A percentile compares a stretch with the other conserved stretches of the same genome.
phyloP scores from a whole-genome alignment of 1,140 invertebrate genomes.

The Ephestia elutella region DNA sequence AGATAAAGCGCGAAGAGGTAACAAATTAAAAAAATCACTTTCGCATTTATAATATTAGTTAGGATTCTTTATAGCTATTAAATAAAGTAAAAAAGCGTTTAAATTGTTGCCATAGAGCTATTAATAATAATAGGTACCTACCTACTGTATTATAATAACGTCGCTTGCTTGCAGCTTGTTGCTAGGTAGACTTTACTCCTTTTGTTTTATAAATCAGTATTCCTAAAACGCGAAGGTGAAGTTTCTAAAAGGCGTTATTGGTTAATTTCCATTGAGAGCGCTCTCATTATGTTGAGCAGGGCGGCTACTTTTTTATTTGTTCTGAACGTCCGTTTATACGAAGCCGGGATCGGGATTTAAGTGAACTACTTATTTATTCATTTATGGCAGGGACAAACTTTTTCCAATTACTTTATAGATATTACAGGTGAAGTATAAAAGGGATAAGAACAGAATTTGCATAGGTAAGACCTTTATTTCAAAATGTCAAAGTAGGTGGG shows the following conservation, averaged over 20 bases:
- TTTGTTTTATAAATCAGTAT: not conserved
- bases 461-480: constrained; percentile 6
- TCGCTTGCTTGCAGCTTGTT: too few relatives aligned
- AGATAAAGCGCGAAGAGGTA: too few relatives aligned
- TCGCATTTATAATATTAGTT: too few relatives aligned
- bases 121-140: too few relatives aligned
- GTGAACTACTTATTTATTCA: constrained; percentile 2
- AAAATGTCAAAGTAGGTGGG: constrained; percentile 8
- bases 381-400: constrained; percentile 6
- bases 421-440: constrained; percentile 5
- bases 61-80: too few relatives aligned
- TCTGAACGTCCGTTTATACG: not conserved
- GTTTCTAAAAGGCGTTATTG: constrained; percentile 3
- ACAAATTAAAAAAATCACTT: too few relatives aligned
- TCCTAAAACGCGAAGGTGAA: not conserved
- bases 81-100: too few relatives aligned
- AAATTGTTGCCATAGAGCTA: too few relatives aligned
- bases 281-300: not conserved
- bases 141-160: too few relatives aligned
- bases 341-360: not conserved
- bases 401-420: constrained; percentile 1
- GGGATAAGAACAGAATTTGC: constrained; percentile 1
- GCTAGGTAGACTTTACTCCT: too few relatives aligned
- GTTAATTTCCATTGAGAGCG: constrained; percentile 4
- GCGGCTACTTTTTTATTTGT: not conserved